Evolutionary conservation across 2,797 vertebrate genomes (phyloP).

Genomic region (Scyliorhinus canicula): DNA sequence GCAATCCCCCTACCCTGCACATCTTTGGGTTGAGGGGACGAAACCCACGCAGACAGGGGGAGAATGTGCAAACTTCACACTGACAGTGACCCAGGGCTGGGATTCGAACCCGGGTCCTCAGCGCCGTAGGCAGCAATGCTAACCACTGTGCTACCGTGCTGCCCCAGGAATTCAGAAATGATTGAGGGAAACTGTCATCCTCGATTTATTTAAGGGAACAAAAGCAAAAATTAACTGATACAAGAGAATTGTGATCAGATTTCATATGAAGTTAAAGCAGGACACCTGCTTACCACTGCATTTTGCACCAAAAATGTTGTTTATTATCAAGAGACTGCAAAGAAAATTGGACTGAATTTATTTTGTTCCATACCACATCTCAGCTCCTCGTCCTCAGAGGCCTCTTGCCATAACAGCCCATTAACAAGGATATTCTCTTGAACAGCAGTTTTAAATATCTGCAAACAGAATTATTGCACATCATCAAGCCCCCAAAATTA

Average conservation of each 20-base stretch:
- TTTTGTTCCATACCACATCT: conserved; percentile 49
- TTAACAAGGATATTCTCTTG: conserved; percentile 74
- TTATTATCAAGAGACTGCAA: neutral
- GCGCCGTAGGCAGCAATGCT: no score
- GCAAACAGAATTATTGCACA: conserved; percentile 44
- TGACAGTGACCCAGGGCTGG: no score
- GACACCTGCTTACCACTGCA: neutral
- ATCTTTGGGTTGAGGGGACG: no score
- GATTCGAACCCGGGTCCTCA: no score
- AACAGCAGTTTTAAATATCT: conserved; percentile 77
- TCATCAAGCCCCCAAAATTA: neutral
- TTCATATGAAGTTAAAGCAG: conserved; percentile 11
- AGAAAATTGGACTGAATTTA: conserved; percentile 18
- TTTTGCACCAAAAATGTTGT: neutral
- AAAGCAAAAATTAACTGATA: neutral
- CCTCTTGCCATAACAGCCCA: conserved; percentile 70
- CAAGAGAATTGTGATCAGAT: neutral
- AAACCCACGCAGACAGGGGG: no score
- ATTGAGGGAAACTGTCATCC: neutral
- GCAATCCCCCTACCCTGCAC: no score
- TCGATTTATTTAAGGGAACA: neutral
- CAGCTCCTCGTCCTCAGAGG: conserved; percentile 49
- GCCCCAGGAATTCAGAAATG: neutral
- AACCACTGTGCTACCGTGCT: no score
- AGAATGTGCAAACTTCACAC: no score